phyloP scores from a whole-genome alignment of 2,113 vertebrate species.

The Nanorana parkeri region DNA sequence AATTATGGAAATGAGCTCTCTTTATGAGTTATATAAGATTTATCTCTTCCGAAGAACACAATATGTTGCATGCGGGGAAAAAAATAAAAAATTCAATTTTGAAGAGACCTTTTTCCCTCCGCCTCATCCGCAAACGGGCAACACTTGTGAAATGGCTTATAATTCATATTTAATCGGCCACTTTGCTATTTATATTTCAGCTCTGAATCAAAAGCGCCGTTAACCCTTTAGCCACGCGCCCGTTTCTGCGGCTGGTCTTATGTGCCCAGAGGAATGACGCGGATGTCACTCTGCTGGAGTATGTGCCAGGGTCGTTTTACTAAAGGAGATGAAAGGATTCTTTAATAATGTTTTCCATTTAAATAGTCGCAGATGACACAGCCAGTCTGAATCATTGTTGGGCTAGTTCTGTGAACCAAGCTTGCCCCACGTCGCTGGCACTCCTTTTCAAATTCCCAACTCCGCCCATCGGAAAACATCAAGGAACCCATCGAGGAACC shows the following conservation, averaged over 20 bases:
- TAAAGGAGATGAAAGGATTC: no score
- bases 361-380: no score
- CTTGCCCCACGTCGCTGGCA: no score
- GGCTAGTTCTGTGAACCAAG: no score
- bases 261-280: background rate
- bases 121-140: conserved; percentile 4
- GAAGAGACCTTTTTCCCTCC: conserved; percentile 34
- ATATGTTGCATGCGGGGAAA: conserved; percentile 20
- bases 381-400: no score
- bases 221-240: background rate
- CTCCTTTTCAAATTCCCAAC: no score
- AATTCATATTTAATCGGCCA: conserved; percentile 33
- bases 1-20: conserved; percentile 55
- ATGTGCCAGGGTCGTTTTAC: no score
- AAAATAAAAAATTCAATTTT: conserved; percentile 46
- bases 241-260: background rate
- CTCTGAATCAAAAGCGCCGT: background rate
- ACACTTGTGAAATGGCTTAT: conserved; percentile 12
- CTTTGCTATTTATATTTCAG: conserved; percentile 21
- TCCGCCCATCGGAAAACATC: no score
- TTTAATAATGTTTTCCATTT: no score
- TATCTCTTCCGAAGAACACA: conserved; percentile 48
- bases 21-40: conserved; percentile 40
- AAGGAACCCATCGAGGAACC: no score
- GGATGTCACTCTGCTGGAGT: no score